Base-by-base conservation (phyloP, 2,888 invertebrate genomes). In the Cremastinae sp. region DNA sequence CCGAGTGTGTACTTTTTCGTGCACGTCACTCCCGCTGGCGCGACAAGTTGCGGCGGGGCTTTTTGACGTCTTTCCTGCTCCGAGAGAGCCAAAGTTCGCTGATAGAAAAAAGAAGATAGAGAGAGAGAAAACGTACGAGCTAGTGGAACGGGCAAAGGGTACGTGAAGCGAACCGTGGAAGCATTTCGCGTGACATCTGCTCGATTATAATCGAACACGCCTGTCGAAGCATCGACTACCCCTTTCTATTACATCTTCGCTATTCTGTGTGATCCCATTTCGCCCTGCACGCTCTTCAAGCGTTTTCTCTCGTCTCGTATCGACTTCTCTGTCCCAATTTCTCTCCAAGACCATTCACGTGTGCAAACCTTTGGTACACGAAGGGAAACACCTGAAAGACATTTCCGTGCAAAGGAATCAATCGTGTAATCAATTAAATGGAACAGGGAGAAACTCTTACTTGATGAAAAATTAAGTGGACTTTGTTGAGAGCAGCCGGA, bases 151-250 rank as follows among this genome's bases (percentile, higher is more conserved):
- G 22, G 14, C 14, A 28, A 37, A 28, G 12, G 39, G 47, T 56
- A 68, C 18, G 28, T 14, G 18, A 41, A 56, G 64, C 16, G n/a
- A 51, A 18, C 22, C 56, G 41, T 5, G 41, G 10, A 51, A 35
- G 64, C 20, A 35, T 62, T 61, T 53, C 43, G 14, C 49, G 59
- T 55, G 71, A 75, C 75, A 66, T 75, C 53, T 71, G 70, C 53
- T 61, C 70, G 65, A 75, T 75, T 65, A 70, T 70, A 65, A 66
- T 75, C 71, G 47, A 59, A 64, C 71, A 59, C 59, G 43, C 43
- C 73, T 73, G 73, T 66, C 73, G 59, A 66, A 73, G 43, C 51
- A 66, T 51, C 64, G 49, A 49, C 28, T 28, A 72, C 49, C 59
- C 16, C 51, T 59, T 66, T 45, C 69, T 43, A 28, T 49, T 22